Base-by-base conservation (phyloP, 37 sponge, comb jelly and placozoan species). In the Agelas oroides region DNA sequence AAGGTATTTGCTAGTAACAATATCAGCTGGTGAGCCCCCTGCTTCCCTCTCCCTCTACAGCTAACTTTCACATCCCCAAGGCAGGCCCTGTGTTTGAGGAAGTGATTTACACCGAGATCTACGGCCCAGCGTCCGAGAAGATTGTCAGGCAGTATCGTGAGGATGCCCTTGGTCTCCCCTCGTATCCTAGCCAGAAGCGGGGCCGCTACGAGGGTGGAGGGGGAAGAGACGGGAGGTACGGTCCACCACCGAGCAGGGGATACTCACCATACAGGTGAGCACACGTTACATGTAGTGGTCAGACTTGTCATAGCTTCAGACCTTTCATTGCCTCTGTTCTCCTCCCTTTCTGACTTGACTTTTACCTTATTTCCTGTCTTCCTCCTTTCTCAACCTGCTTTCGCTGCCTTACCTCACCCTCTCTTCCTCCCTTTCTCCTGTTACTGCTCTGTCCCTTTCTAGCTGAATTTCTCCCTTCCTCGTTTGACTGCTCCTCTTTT, bases 41-140 rank as follows among this genome's bases (percentile, higher is more conserved):
- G 1, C 25, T 38, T 30, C 37, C 46, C 53, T 59, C 53, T 38
- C 30, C 34, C 31, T 24, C 35, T 63, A 20, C 59, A 91, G 94
- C 90, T 55, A 85, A 93, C 79, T 93, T 87, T 73, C 38, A 72
- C 71, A 72, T 93, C 36, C 94, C 94, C 5, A 72, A 40, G 20
- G 56, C 54, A 23, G 91, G 75, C 2, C 80, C 80, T 14, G 31
- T 81, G 8, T 93, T 93, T 82, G 91, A 93, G 54, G 91, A 89
- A 6, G 81, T 93, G 16, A 55, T 66, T 25, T 93, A 61, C 77
- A 55, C 77, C 18, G 91, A 91, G 36, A 86, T 86, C 33, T 86
- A 86, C 40, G 91, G 87, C 0, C 54, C 25, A 37, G 87, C 87
- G 8, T 81, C 91, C 24, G 82, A 91, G 20, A 91, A 91, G 77